Evolutionary conservation across 2,113 vertebrate genomes (phyloP).

Genomic region (Cyanistes caeruleus): DNA sequence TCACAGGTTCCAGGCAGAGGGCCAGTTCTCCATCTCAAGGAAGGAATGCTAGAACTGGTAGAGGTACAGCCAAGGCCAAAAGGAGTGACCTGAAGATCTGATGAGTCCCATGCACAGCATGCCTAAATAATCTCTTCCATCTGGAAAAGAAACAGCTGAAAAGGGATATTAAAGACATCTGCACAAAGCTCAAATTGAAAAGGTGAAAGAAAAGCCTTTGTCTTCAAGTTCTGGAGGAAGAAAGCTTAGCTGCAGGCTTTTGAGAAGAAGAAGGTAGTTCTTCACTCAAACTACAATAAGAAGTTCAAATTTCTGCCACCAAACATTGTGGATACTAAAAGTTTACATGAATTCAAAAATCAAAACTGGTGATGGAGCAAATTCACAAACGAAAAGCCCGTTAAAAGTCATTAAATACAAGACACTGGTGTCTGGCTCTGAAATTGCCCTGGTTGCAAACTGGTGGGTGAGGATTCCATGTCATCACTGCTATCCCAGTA

Average conservation of each 20-base stretch:
- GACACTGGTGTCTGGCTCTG: background rate
- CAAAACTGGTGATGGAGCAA: background rate
- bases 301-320: background rate
- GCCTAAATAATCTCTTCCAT: background rate
- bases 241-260: background rate
- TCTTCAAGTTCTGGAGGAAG: background rate
- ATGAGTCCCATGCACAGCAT: background rate
- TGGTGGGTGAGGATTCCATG: background rate
- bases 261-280: background rate
- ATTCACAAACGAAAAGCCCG: background rate
- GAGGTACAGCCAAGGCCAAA: background rate
- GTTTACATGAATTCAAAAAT: background rate
- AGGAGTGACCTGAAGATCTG: background rate
- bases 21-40: background rate
- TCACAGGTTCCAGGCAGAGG: background rate
- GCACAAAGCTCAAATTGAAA: background rate
- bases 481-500: background rate
- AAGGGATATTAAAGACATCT: background rate
- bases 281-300: background rate
- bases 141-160: background rate
- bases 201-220: background rate
- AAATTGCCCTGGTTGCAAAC: background rate
- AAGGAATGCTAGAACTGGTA: background rate
- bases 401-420: background rate
- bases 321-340: background rate